Percentiles rank a stretch among this genome's conserved stretches.
Conservation (phyloP, 2,113 vertebrate genomes). For the Clarias magur region DNA sequence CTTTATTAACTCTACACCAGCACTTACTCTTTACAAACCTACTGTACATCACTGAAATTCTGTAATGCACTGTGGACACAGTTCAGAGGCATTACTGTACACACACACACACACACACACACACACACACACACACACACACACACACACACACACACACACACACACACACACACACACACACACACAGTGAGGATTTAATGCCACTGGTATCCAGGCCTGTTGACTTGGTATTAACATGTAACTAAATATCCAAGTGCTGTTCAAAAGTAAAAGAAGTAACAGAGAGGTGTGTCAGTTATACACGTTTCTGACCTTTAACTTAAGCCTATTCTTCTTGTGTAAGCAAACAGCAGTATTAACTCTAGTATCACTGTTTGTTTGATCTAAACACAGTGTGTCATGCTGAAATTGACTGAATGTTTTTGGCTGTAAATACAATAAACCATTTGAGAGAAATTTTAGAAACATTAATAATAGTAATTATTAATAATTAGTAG, state of each 20-base stretch:
- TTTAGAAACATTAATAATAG: not conserved
- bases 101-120: no score
- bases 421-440: not conserved
- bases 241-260: not conserved
- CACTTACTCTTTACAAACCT: not conserved
- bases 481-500: not conserved
- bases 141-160: no score
- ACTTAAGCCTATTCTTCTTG: not conserved
- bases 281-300: not conserved
- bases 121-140: no score
- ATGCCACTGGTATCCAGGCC: not conserved
- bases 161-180: no score
- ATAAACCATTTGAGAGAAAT: not conserved
- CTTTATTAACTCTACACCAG: not conserved
- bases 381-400: not conserved
- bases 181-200: not conserved
- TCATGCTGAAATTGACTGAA: not conserved
- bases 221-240: not conserved
- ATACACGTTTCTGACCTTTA: not conserved
- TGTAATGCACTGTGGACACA: not conserved
- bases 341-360: not conserved
- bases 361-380: not conserved
- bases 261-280: not conserved
- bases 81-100: not conserved
- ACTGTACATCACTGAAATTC: not conserved